phyloP scores from a whole-genome alignment of 2,113 vertebrate species.

The Centropus bengalensis region DNA sequence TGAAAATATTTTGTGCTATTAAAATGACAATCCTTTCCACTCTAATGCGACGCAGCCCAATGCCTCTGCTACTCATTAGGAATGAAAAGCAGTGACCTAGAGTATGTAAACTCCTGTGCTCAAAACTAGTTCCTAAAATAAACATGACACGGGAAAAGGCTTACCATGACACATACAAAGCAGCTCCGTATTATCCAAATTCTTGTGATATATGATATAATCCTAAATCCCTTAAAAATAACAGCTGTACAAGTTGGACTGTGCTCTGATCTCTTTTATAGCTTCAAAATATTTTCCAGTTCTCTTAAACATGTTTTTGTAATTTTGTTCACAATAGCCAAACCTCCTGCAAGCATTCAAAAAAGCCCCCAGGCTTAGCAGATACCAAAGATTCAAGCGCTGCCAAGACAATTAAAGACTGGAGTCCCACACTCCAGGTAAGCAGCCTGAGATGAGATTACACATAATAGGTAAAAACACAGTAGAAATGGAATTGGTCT shows the following conservation, averaged over 20 bases:
- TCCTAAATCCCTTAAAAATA: background rate
- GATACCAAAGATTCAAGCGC: background rate
- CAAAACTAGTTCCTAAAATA: slow-evolving; percentile 15
- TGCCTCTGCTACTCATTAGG: background rate
- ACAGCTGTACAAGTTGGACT: background rate
- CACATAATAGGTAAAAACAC: background rate
- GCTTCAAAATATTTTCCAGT: background rate
- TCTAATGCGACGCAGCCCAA: background rate
- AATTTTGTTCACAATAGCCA: background rate
- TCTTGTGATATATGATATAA: background rate
- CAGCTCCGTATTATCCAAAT: background rate
- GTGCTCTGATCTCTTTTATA: background rate
- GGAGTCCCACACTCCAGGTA: background rate
- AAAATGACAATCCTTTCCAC: background rate
- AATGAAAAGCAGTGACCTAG: background rate
- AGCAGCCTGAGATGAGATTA: background rate
- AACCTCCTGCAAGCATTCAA: background rate
- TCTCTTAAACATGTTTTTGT: background rate
- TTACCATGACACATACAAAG: slow-evolving; percentile 12
- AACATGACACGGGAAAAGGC: slow-evolving; percentile 1
- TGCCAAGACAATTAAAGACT: background rate
- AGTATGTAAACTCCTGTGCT: background rate
- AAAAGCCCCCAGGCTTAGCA: background rate
- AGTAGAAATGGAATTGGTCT: background rate
- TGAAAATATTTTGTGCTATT: background rate